phyloP scores from a whole-genome alignment of 1,140 invertebrate species.

The Bombus turneri region DNA sequence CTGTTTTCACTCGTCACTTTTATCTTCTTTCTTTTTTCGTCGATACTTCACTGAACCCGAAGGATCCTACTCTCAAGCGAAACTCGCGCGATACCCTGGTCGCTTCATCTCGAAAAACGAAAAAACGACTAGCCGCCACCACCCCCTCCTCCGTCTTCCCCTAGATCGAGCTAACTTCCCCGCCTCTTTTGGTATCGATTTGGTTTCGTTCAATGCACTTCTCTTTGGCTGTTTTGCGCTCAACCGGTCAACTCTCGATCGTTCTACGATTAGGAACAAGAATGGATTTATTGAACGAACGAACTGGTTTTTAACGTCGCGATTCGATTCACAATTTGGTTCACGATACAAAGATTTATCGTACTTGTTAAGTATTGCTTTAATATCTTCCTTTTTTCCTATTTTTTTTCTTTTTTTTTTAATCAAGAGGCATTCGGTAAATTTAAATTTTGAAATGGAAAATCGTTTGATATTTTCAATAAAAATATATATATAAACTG shows the following conservation, averaged over 20 bases:
- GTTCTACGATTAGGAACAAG: constrained; percentile 46
- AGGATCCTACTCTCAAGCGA: constrained; percentile 30
- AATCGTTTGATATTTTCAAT: too few relatives aligned
- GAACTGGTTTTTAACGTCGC: too few relatives aligned
- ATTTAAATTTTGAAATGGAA: background rate
- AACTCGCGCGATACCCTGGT: constrained; percentile 23
- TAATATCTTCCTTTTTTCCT: too few relatives aligned
- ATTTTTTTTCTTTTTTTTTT: background rate
- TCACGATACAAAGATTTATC: background rate
- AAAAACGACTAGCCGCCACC: constrained; percentile 5
- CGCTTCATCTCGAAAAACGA: constrained; percentile 53
- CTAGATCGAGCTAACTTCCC: constrained; percentile 23
- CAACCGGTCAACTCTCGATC: constrained; percentile 35
- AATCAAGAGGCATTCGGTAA: background rate
- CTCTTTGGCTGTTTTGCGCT: constrained; percentile 52
- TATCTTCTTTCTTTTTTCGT: constrained; percentile 18
- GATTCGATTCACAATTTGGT: background rate
- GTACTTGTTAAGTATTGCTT: background rate
- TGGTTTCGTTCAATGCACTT: constrained; percentile 64
- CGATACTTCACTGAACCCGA: background rate
- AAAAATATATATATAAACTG: background rate
- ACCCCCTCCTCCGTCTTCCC: background rate
- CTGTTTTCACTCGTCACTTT: constrained; percentile 63
- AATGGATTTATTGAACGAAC: background rate
- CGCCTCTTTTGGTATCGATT: constrained; percentile 65